phyloP scores from a whole-genome alignment of 2,113 vertebrate species.

The Passer montanus region DNA sequence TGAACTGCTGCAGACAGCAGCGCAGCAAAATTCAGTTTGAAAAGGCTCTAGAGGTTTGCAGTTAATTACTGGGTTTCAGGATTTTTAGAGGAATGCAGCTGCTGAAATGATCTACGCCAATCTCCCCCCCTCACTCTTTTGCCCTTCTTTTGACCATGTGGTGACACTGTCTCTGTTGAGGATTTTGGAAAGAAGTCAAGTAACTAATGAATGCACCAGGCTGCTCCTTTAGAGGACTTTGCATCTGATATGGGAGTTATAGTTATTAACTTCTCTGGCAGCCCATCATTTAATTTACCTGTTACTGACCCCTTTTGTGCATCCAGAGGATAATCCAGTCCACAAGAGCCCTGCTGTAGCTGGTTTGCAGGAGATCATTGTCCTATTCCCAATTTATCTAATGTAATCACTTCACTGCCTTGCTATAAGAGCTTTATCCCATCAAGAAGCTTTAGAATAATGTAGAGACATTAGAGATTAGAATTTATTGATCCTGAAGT shows the following conservation, averaged over 20 bases:
- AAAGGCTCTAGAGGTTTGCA: background rate
- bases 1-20: background rate
- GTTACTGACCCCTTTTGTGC: background rate
- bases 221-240: background rate
- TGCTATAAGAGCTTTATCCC: background rate
- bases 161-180: background rate
- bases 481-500: conserved; percentile 59
- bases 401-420: conserved; percentile 41
- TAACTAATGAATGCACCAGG: conserved; percentile 10
- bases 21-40: background rate
- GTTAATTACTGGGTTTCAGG: background rate
- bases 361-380: background rate
- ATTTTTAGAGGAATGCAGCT: background rate
- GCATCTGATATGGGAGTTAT: conserved; percentile 13
- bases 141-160: conserved; percentile 14
- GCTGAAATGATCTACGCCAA: background rate
- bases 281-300: conserved; percentile 34
- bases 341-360: background rate
- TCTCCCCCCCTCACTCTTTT: background rate
- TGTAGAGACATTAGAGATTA: conserved; percentile 62
- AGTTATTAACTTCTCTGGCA: conserved; percentile 51
- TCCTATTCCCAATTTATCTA: conserved; percentile 49
- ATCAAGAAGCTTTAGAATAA: conserved; percentile 55
- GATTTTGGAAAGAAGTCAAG: conserved; percentile 31
- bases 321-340: background rate